Evolutionary conservation across 2,888 invertebrate species (phyloP), one percentile per base, ranked within the genome.

Genomic region (Corbicula japonica): DNA sequence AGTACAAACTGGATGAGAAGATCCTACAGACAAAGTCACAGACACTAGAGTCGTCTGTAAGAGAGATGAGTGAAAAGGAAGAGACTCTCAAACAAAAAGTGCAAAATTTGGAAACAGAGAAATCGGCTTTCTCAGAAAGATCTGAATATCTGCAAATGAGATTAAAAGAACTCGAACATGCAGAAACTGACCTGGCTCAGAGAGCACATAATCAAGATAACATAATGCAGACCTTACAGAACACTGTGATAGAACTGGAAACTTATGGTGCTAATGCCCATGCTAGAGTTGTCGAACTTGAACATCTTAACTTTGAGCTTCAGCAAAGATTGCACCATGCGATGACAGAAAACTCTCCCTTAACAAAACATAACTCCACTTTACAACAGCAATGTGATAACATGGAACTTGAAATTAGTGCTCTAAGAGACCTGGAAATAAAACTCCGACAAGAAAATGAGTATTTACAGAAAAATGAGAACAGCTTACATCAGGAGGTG

Each of bases 71-170:
- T 12, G 86, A 83, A n/a, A 88, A 88, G 2, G 91, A 91, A 60
- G 80, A 86, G 46, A 87, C 87, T n/a, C 77, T 91, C 38, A 89
- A 87, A 78, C 82, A 86, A 30, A 86, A 87, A 66, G 79, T 91
- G 15, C 88, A 90, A 68, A 88, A 88, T 73, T 76, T 91, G 32
- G 89, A 91, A 75, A 87, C 87, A 46, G 92, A 91, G 75, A 91
- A 90, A 52, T 79, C 86, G 26, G 87, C 84, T 12, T 85, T 91
- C 26, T 76, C 85, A 6, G 88, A 90, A 54, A 86, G 89, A 58
- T 84, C 88, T 0, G 88, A 89, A 62, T 89, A 89, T 76, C 76
- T 89, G 23, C 86, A 89, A 38, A 76, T 86, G 34, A 82, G 89
- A 48, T 61, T 90, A 46, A 86, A 88, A 56, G 89, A 90, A 58